These are phyloP conservation scores for Phyllostomus discolor DNA, from an alignment of 2,113 vertebrate genomes.

Conservation along the genomic window DNA sequence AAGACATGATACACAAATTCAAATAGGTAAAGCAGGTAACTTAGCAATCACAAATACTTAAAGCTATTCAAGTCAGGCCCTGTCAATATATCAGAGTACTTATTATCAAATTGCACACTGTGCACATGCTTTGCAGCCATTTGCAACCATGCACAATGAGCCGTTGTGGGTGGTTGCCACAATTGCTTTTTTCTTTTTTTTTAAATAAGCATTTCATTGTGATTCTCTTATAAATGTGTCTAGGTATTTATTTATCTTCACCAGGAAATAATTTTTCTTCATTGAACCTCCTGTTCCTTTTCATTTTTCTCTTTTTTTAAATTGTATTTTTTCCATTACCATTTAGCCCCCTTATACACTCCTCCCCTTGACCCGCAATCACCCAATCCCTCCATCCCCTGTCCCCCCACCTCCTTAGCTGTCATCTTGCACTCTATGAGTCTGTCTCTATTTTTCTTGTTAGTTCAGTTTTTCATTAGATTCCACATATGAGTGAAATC, in stretches of 20 bases:
- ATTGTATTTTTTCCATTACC: no score
- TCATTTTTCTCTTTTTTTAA: no score
- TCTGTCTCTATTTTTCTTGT: no score
- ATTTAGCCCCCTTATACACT: no score
- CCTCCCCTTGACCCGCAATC: no score
- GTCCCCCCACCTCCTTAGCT: no score
- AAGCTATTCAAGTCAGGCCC: constrained; percentile 55
- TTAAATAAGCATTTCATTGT: background rate
- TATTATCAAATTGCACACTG: constrained; percentile 67
- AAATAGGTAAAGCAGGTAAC: constrained; percentile 72
- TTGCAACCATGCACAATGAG: constrained; percentile 67
- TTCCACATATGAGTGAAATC: no score
- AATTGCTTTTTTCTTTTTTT: background rate
- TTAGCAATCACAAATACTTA: constrained; percentile 78
- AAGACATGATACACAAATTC: constrained; percentile 64
- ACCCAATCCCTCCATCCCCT: no score
- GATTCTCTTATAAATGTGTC: background rate
- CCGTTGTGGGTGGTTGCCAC: constrained; percentile 46
- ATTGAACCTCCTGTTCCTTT: no score
- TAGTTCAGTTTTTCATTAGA: no score
- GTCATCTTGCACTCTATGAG: no score
- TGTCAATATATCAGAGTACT: constrained; percentile 73
- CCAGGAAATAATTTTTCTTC: background rate
- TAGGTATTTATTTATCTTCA: background rate
- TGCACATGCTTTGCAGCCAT: constrained; percentile 58